Evolutionary conservation across 2,113 vertebrate genomes (phyloP).

Genomic region (Lophura nycthemera): DNA sequence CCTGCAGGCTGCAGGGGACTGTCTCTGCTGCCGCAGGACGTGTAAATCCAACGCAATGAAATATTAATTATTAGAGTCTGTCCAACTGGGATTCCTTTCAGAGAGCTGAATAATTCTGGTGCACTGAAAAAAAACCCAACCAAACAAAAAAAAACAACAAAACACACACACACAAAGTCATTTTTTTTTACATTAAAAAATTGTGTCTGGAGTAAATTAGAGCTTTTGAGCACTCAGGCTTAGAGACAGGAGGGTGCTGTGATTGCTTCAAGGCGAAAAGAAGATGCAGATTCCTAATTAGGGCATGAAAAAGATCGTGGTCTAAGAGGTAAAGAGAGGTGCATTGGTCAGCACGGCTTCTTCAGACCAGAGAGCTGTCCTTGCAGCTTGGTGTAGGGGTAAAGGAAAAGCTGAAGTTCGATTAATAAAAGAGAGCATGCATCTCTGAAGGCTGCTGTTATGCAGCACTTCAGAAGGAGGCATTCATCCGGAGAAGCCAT

Average conservation of each 20-base stretch:
- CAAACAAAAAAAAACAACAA: background rate
- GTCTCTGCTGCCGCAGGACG: background rate
- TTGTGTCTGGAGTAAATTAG: background rate
- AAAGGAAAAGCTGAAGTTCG: background rate
- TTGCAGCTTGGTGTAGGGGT: background rate
- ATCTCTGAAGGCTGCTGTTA: background rate
- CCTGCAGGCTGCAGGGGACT: background rate
- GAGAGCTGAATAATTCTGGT: background rate
- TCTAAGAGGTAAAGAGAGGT: background rate
- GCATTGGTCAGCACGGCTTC: background rate
- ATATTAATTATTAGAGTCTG: slow-evolving; percentile 61
- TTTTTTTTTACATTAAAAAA: background rate
- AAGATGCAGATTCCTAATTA: background rate
- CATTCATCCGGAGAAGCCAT: background rate
- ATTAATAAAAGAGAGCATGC: background rate
- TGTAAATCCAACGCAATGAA: slow-evolving; percentile 52
- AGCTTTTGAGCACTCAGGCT: background rate
- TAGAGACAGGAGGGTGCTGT: background rate
- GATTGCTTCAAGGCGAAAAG: background rate
- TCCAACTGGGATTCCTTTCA: slow-evolving; percentile 36
- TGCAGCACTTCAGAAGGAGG: background rate
- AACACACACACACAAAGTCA: background rate
- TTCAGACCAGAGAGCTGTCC: accelerated
- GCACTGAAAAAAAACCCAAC: background rate
- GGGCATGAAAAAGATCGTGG: accelerated